Evolutionary conservation across 2,113 vertebrate genomes (phyloP).

Genomic region (Climacteris rufus): DNA sequence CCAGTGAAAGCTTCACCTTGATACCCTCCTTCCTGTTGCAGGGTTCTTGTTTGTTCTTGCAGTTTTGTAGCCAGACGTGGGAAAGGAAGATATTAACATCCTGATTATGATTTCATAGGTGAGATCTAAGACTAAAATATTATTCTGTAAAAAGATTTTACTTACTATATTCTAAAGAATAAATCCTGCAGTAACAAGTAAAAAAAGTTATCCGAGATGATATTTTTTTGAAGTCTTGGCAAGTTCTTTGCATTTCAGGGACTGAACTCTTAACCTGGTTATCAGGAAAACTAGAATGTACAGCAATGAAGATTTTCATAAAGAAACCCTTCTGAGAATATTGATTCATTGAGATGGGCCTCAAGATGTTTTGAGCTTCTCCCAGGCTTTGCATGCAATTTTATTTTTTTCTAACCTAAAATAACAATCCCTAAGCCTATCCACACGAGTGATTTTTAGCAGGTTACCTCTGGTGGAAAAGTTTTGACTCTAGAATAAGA

Average conservation of each 20-base stretch:
- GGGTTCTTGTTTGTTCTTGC: neutral
- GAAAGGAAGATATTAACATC: neutral
- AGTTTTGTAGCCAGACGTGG: neutral
- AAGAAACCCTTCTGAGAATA: neutral
- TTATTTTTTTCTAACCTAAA: neutral
- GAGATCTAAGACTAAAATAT: neutral
- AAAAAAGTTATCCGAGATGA: neutral
- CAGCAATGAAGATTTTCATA: neutral
- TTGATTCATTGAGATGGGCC: no score
- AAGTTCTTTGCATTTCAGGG: neutral
- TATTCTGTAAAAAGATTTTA: neutral
- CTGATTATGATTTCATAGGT: neutral
- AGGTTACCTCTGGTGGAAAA: fast-evolving
- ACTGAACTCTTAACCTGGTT: neutral
- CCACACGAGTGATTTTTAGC: neutral
- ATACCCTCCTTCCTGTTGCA: neutral
- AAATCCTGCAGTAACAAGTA: neutral
- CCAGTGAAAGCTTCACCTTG: neutral
- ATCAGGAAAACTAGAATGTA: neutral
- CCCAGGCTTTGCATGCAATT: neutral
- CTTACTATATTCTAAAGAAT: neutral
- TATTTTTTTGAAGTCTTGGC: neutral
- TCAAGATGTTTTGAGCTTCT: neutral
- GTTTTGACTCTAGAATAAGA: neutral
- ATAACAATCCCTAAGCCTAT: neutral